Evolutionary conservation across 2,797 vertebrate genomes (phyloP).

Genomic region (Acanthurus tractus): DNA sequence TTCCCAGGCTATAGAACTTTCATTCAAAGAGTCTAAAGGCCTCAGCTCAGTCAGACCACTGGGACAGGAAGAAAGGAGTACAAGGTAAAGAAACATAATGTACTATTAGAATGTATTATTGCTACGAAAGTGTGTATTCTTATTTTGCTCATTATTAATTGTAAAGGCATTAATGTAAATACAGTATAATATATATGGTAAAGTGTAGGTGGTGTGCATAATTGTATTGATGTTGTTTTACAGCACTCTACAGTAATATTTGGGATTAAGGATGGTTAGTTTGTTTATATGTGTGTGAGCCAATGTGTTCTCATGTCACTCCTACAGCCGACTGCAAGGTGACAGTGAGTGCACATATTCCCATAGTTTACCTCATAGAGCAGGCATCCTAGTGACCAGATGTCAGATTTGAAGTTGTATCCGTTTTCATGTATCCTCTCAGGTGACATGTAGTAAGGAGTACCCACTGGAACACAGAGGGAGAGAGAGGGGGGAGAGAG

Average conservation of each 20-base stretch:
- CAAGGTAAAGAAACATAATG: background rate
- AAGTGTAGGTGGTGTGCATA: background rate
- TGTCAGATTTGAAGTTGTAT: slow-evolving; percentile 93
- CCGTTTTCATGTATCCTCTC: slow-evolving; percentile 91
- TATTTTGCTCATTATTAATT: background rate
- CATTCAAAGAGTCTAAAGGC: slow-evolving; percentile 56
- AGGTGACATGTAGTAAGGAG: slow-evolving; percentile 93
- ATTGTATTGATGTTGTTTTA: slow-evolving; percentile 13
- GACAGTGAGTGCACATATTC: slow-evolving; percentile 68
- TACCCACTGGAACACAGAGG: slow-evolving; percentile 92
- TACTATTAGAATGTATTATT: background rate
- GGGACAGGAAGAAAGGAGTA: background rate
- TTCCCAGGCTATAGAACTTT: slow-evolving; percentile 47
- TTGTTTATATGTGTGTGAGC: slow-evolving; percentile 57
- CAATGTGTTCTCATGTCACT: slow-evolving; percentile 61
- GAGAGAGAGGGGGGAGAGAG: slow-evolving; percentile 4
- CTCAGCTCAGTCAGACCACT: background rate
- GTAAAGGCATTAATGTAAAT: background rate
- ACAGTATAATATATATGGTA: background rate
- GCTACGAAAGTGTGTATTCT: background rate
- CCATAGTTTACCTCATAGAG: slow-evolving; percentile 95
- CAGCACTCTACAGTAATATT: slow-evolving; percentile 5
- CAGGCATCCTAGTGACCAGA: slow-evolving; percentile 96
- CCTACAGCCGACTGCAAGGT: slow-evolving; percentile 61
- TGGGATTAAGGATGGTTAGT: slow-evolving; percentile 38